Evolutionary conservation across 2,888 invertebrate genomes (phyloP), one percentile per base, ranked within the genome.

Genomic region (Oeneis ivallda): DNA sequence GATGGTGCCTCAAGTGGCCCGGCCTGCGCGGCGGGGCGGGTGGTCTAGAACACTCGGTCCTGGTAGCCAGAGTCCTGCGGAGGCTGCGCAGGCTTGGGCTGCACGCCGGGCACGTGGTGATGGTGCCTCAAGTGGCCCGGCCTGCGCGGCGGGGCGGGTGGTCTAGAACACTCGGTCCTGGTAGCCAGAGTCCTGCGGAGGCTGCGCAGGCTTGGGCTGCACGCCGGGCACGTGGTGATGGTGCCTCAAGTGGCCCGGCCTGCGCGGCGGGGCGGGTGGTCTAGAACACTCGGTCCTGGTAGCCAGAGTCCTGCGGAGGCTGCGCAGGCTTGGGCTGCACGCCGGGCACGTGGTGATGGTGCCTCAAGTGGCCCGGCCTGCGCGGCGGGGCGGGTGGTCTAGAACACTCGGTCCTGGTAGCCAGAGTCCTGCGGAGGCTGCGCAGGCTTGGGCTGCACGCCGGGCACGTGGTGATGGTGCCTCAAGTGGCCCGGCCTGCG

Each of bases 321-420:
- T 83, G 84, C 6, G 79, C 66, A 0, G 84, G 92, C 80, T 80
- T 93, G 74, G 80, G 84, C 82, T 81, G 84, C 0, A 85, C 83
- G 0, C 85, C 87, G 1, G 88, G 80, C 43, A 82, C 93, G 80
- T 95, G 95, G 74, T 95, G 95, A 72, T 95, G 95, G 26, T 96
- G 93, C 47, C 94, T 86, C 82, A 95, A 94, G 93, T 78, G 97
- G 79, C 78, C 98, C 77, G 64, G 97, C 94, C 70, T 95, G 94
- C 69, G 96, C 94, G 91, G 91, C 0, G 91, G 91, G 91, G 3
- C 91, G 69, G 98, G 89, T 10, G 1, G 19, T 41, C 57, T 72
- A 97, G 88, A 97, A 97, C 67, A 97, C 97, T 59, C 97, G 86
- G 80, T 97, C 97, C 79, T 97, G 96, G 80, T 97, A 96, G 13